Evolutionary conservation across 1,140 invertebrate genomes (phyloP).

Genomic region (Drosophila setifemur): DNA sequence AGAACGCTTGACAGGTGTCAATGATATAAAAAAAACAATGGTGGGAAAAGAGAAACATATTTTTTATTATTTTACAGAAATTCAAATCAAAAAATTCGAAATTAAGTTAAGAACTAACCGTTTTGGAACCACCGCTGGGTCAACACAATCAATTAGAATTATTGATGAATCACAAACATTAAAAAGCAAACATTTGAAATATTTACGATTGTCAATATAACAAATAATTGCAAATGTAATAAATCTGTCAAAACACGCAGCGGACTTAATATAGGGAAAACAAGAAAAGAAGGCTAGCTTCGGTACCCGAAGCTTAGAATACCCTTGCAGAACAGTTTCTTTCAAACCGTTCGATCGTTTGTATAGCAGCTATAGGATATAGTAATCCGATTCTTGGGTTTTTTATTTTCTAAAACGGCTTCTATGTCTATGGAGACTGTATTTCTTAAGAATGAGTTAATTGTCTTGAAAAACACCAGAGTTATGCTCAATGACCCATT

Average conservation of each 20-base stretch:
- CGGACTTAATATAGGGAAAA: neutral
- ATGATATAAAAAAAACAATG: conserved; percentile 11
- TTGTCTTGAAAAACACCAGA: too few species aligned
- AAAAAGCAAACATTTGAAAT: conserved; percentile 28
- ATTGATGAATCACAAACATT: conserved; percentile 28
- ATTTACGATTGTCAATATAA: conserved; percentile 35
- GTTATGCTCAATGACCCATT: too few species aligned
- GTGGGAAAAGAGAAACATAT: neutral
- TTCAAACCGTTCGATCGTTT: too few species aligned
- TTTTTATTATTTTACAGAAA: neutral
- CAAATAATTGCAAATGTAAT: conserved; percentile 14
- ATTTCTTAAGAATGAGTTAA: too few species aligned
- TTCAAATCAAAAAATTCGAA: too few species aligned
- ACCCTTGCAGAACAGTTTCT: too few species aligned
- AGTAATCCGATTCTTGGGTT: too few species aligned
- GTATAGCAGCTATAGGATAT: too few species aligned
- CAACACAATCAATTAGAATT: conserved; percentile 21
- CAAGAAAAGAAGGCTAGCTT: too few species aligned
- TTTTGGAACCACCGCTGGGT: neutral
- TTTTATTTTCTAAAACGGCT: too few species aligned
- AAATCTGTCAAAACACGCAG: neutral
- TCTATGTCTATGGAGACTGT: too few species aligned
- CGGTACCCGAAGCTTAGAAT: too few species aligned
- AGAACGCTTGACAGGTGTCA: conserved; percentile 44
- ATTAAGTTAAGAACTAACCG: neutral